Evolutionary conservation across 2,113 vertebrate species (phyloP), one percentile per base, ranked within the genome.

Genomic region (Gadus chalcogrammus): DNA sequence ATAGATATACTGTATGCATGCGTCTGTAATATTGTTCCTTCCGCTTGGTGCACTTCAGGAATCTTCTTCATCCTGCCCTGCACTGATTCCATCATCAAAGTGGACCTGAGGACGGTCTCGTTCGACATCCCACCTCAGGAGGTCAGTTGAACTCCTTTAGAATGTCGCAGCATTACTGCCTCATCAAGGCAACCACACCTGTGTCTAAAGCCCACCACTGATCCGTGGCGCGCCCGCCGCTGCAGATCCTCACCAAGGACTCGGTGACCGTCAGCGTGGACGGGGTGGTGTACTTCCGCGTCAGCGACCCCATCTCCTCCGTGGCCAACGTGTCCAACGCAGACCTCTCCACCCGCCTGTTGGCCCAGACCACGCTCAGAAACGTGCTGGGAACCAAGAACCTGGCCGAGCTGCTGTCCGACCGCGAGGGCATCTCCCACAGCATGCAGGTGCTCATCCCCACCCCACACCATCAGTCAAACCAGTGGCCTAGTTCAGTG

Each of bases 41-140:
- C 31, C 6, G 31, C 28, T 24, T 24, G 24, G 24, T 35, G 31
- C 31, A 35, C 31, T 2, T n/a, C 88, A 99, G 97, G 97, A 17
- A 90, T 99, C 71, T 97, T 99, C 86, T 98, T 99, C 1, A 12
- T 99, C 65, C 80, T 99, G 81, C 97, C 97, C 0, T 99, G 97
- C 88, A 99, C 96, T 0, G 97, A 99, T 87, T 93, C 86, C 76
- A 93, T 96, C 82, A 89, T 96, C 74, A 99, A 97, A 83, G 96
- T 99, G 77, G 97, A 99, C 81, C 93, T 99, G 91, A 92, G 97
- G 83, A 99, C 97, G 0, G 88, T 99, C 68, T 98, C 97, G 0
- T 99, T 99, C 27, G 96, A 99, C 76, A 99, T 99, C 62, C 97
- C 97, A 48, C 97, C 97, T 0, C 97, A 99, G 78, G 97, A 99